Conservation (phyloP, 2,888 invertebrate species). For the Habroteleia sp. region DNA sequence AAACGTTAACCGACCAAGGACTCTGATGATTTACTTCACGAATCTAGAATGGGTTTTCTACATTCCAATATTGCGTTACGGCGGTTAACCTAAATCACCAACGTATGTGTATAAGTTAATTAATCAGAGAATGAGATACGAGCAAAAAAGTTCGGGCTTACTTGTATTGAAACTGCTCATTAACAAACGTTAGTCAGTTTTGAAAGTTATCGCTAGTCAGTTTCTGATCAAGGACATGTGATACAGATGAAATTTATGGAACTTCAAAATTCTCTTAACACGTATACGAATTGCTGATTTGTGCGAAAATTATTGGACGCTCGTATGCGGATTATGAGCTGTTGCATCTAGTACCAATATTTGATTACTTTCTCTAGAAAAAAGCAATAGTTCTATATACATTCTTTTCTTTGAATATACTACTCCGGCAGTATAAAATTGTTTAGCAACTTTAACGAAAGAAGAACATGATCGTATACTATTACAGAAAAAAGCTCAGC, state of each 20-base stretch:
- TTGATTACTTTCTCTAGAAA: no score
- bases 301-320: background rate
- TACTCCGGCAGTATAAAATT: no score
- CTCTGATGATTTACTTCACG: background rate
- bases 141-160: background rate
- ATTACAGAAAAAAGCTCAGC: no score
- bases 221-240: slow-evolving; percentile 6
- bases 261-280: slow-evolving; percentile 13
- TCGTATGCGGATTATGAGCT: background rate
- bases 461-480: no score
- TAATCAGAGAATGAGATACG: background rate
- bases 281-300: slow-evolving; percentile 6
- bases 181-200: background rate
- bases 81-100: background rate
- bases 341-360: no score
- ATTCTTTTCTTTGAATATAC: no score
- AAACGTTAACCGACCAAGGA: no score
- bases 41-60: background rate
- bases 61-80: background rate
- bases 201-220: background rate
- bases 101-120: background rate
- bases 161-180: background rate
- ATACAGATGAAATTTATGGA: slow-evolving; percentile 4
- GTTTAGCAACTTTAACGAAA: no score
- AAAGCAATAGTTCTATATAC: no score